Evolutionary conservation across 2,888 invertebrate species (phyloP).

Genomic region (Graphium colonna): DNA sequence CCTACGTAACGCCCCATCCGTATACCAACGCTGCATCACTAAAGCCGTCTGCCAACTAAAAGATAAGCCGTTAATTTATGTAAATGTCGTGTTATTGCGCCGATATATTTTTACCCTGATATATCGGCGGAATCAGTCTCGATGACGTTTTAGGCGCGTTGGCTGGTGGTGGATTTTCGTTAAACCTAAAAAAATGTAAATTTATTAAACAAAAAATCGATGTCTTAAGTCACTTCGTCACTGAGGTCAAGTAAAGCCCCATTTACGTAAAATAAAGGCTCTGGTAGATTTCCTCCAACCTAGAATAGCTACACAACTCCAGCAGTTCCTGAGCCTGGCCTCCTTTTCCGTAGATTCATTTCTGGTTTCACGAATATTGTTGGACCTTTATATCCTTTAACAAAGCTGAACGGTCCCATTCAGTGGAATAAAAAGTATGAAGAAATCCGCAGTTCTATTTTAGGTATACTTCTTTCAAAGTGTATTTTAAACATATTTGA

Average conservation of each 20-base stretch:
- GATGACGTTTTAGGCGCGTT: constrained; percentile 20
- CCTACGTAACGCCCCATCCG: constrained; percentile 27
- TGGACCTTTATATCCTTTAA: no score
- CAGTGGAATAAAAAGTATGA: no score
- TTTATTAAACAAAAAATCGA: constrained; percentile 27
- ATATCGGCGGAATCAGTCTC: constrained; percentile 23
- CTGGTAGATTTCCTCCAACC: constrained; percentile 24
- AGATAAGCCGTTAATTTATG: constrained; percentile 23
- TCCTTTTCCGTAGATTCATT: no score
- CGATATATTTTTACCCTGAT: constrained; percentile 9
- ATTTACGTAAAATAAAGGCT: constrained; percentile 26
- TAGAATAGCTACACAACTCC: constrained; percentile 18
- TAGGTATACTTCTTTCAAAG: no score
- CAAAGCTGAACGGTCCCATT: no score
- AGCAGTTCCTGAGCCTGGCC: constrained; percentile 30
- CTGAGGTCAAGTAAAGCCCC: constrained; percentile 25
- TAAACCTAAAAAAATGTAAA: constrained; percentile 28
- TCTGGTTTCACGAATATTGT: no score
- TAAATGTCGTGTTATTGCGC: constrained; percentile 29
- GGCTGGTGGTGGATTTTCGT: constrained; percentile 25
- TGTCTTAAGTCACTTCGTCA: constrained; percentile 25
- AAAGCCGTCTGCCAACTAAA: constrained; percentile 17
- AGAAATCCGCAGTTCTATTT: no score
- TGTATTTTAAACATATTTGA: no score
- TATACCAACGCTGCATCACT: constrained; percentile 28